Evolutionary conservation across 2,888 invertebrate species (phyloP).

Genomic region (Campoplex capitator): DNA sequence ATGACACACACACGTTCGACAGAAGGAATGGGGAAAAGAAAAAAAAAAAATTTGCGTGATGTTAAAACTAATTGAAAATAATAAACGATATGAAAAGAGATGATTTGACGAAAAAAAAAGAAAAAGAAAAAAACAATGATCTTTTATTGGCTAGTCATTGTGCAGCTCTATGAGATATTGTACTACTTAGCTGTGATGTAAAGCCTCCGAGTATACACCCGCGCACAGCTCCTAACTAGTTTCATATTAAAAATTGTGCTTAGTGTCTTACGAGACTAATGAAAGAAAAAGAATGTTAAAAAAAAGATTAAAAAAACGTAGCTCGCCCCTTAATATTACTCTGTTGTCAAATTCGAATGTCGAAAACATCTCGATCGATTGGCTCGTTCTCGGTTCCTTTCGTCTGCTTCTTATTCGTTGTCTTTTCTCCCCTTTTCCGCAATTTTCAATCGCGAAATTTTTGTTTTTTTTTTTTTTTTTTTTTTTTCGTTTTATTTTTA

Average conservation of each 20-base stretch:
- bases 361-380: constrained; percentile 6
- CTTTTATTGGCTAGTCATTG: constrained; percentile 83
- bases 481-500: not conserved
- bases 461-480: not conserved
- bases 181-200: constrained; percentile 83
- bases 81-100: constrained; percentile 1
- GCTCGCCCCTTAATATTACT: constrained; percentile 57
- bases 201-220: constrained; percentile 83
- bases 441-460: not conserved
- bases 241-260: constrained; percentile 62
- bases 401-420: constrained; percentile 26
- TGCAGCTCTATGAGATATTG: constrained; percentile 82
- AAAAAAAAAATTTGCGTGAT: constrained; percentile 33
- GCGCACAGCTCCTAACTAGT: constrained; percentile 80
- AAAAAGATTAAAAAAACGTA: constrained; percentile 45
- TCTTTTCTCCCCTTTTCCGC: constrained; percentile 34
- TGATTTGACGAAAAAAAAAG: too few relatives aligned
- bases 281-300: constrained; percentile 51
- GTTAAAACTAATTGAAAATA: constrained; percentile 9
- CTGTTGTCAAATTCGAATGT: constrained; percentile 40
- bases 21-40: not conserved
- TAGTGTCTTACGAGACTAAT: constrained; percentile 27
- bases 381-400: not conserved
- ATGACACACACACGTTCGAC: not conserved
- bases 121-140: constrained; percentile 75